These are phyloP conservation scores for Ips typographus DNA, from an alignment of 1,140 invertebrate genomes.

Conservation along the genomic window DNA sequence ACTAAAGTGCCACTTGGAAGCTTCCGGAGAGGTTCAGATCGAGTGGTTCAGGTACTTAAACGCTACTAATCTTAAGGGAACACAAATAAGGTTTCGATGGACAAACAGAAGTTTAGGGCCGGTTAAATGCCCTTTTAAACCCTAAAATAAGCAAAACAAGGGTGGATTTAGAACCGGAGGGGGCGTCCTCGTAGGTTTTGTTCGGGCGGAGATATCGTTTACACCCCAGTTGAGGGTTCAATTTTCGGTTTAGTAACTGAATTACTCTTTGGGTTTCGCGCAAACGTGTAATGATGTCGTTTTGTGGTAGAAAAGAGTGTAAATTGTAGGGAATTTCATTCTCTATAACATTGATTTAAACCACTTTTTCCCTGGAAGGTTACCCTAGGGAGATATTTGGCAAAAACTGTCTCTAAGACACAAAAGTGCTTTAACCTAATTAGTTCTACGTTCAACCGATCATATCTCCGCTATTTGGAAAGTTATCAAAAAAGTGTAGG, in stretches of 20 bases:
- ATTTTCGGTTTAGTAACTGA: slow-evolving; percentile 16
- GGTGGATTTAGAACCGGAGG: slow-evolving; percentile 11
- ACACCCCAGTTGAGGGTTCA: slow-evolving; percentile 20
- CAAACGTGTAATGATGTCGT: no score
- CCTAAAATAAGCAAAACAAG: slow-evolving; percentile 22
- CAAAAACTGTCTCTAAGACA: no score
- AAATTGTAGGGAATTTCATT: no score
- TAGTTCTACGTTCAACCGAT: no score
- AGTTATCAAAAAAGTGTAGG: no score
- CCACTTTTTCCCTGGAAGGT: no score
- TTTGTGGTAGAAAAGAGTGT: no score
- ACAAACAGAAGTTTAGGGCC: slow-evolving; percentile 7
- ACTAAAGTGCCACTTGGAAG: slow-evolving; percentile 73
- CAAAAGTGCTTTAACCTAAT: no score
- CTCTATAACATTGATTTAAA: no score
- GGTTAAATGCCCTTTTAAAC: slow-evolving; percentile 14
- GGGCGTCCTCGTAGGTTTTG: slow-evolving; percentile 18
- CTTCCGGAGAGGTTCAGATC: slow-evolving; percentile 69
- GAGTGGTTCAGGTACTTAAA: slow-evolving; percentile 70
- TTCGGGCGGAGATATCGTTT: slow-evolving; percentile 24
- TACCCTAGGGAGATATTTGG: no score
- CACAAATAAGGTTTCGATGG: slow-evolving; percentile 11
- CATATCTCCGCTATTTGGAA: no score
- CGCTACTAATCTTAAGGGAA: background rate
- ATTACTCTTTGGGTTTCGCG: slow-evolving; percentile 20